Base-by-base conservation (phyloP, 2,888 invertebrate genomes). In the Cancer borealis region DNA sequence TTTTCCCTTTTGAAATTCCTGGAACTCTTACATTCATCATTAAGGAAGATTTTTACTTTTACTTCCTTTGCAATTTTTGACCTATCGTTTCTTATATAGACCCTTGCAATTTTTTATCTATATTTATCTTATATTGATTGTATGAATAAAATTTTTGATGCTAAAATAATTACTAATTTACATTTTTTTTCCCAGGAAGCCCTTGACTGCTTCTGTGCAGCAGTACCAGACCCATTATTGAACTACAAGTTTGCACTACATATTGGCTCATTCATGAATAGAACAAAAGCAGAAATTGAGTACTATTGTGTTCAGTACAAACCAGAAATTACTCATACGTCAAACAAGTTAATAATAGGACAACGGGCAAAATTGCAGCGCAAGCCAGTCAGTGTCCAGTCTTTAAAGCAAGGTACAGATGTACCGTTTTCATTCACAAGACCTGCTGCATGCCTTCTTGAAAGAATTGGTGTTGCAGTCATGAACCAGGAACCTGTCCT, bases 391-490 rank as follows among this genome's bases (percentile, higher is more conserved):
- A 73, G 60, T 73, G 30, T 84, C 39, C 54, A 87, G 45, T 91
- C 79, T 21, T 66, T 93, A 46, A 46, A 54, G 17, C 66, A 73
- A 39, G 49, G 30, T 17, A 49, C 46, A 45, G 92, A 87, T 79
- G 91, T 88, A 12, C 96, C 93, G 6, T 99, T 98, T 97, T 98
- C 98, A 0, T 98, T 98, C 96, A 99, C 99, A 0, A 97, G 98
- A 66, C 98, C 98, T 93, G 98, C 98, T 0, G 97, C 98, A 0
- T 98, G 98, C 96, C 97, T 99, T 90, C 97, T 99, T 84, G 99
- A 99, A 97, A 97, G 98, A 46, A 98, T 99, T 92, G 98, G 98
- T 39, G 98, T 98, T 95, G 98, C 98, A 96, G 97, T 99, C 0
- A 97, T 97, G 0, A 97, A 98, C 92, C 97, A 97, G 91, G 99